These are phyloP conservation scores for Ridgeia piscesae DNA, from an alignment of 1,140 invertebrate species.

Conservation along the genomic window DNA sequence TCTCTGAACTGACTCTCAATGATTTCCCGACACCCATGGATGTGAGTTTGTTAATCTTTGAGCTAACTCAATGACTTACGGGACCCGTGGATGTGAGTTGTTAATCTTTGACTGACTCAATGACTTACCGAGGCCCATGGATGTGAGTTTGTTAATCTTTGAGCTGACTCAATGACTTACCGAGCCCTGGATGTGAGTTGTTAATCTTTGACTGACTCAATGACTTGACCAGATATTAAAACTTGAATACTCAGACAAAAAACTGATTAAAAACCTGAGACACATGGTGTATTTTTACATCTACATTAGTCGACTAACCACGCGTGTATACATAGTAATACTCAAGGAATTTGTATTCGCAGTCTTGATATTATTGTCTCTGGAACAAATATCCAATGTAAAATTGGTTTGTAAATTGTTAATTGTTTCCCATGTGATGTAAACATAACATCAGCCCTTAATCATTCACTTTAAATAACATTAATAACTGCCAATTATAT, in stretches of 20 bases:
- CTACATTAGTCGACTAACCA: not conserved
- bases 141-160: constrained; percentile 86
- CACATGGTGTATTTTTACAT: too few species aligned
- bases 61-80: not conserved
- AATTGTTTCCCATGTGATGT: too few species aligned
- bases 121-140: constrained; percentile 57
- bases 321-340: not conserved
- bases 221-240: constrained; percentile 89
- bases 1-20: too few species aligned
- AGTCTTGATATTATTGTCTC: not conserved
- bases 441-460: too few species aligned
- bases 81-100: not conserved
- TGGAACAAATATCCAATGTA: not conserved
- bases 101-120: not conserved
- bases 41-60: not conserved
- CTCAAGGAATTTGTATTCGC: not conserved
- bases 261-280: too few species aligned
- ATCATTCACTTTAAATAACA: too few species aligned
- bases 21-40: not conserved
- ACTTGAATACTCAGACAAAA: constrained; percentile 59
- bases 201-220: constrained; percentile 82
- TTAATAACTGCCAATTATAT: too few species aligned
- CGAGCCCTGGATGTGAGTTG: not conserved
- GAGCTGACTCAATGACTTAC: constrained; percentile 72
- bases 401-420: not conserved